Evolutionary conservation across 1,140 invertebrate genomes (phyloP).

Genomic region (Drosophila rhopaloa): DNA sequence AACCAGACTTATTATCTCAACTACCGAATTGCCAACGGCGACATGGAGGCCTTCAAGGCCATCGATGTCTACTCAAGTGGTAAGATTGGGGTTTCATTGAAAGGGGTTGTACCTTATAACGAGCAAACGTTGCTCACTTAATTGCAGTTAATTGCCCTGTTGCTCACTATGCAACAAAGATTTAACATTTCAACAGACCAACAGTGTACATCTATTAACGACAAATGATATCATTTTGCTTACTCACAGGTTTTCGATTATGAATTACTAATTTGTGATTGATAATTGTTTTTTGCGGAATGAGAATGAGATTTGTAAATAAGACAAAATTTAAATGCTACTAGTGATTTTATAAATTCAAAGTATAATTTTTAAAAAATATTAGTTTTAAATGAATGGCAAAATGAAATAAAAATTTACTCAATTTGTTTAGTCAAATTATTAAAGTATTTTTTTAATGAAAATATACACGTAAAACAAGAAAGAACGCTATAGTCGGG

Average conservation of each 20-base stretch:
- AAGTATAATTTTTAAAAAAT: too few relatives aligned
- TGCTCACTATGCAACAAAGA: slow-evolving; percentile 1
- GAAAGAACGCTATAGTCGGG: too few relatives aligned
- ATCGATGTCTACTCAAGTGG: slow-evolving; percentile 85
- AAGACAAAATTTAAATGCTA: too few relatives aligned
- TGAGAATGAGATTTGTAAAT: too few relatives aligned
- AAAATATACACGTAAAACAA: too few relatives aligned
- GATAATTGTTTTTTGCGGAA: background rate
- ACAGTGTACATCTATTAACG: background rate
- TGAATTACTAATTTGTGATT: background rate
- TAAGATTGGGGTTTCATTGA: slow-evolving; percentile 84
- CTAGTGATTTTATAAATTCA: too few relatives aligned
- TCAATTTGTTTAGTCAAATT: too few relatives aligned
- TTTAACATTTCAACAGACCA: slow-evolving; percentile 8
- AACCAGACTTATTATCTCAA: slow-evolving; percentile 93
- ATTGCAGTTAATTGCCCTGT: slow-evolving; percentile 17
- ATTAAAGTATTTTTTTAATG: too few relatives aligned
- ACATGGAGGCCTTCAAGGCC: slow-evolving; percentile 86
- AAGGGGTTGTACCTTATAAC: background rate
- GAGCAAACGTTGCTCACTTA: background rate
- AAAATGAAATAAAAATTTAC: too few relatives aligned
- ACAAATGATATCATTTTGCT: slow-evolving; percentile 21
- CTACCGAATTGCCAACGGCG: slow-evolving; percentile 93
- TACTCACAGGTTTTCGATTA: slow-evolving; percentile 8
- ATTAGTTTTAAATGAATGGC: too few relatives aligned